A percentile compares a stretch with the other conserved stretches of the same genome.
phyloP scores from a whole-genome alignment of 2,888 invertebrate species.

The Pseudanteris insignis region DNA sequence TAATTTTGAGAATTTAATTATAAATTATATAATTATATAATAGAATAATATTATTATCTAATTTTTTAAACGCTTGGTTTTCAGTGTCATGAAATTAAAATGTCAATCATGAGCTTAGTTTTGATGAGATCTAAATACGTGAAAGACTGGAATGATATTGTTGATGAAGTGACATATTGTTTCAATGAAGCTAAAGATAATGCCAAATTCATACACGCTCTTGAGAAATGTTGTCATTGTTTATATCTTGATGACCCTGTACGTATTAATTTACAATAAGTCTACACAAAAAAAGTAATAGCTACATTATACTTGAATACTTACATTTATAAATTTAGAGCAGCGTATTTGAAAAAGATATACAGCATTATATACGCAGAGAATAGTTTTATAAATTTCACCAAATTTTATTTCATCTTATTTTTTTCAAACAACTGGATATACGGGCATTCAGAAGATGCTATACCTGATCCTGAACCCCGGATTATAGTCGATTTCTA shows the following conservation, averaged over 20 bases:
- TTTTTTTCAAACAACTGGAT: too few relatives aligned
- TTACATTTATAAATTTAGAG: too few relatives aligned
- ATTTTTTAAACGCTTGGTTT: too few relatives aligned
- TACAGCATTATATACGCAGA: neutral
- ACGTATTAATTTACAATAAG: too few relatives aligned
- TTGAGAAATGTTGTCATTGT: slow-evolving; percentile 95
- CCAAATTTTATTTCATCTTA: too few relatives aligned
- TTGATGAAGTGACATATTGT: slow-evolving; percentile 91
- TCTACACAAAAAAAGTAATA: too few relatives aligned
- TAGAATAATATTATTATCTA: slow-evolving; percentile 3
- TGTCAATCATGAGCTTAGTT: slow-evolving; percentile 80
- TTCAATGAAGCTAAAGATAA: slow-evolving; percentile 97
- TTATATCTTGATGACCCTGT: slow-evolving; percentile 93
- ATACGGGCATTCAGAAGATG: too few relatives aligned
- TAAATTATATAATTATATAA: too few relatives aligned
- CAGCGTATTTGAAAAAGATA: neutral
- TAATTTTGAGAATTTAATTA: too few relatives aligned
- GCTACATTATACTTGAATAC: too few relatives aligned
- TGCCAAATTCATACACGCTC: slow-evolving; percentile 91
- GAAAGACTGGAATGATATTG: slow-evolving; percentile 84
- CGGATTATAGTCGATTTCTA: too few relatives aligned
- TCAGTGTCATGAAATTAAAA: slow-evolving; percentile 78
- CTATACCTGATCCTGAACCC: too few relatives aligned
- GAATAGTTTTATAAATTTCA: neutral
- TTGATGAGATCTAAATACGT: slow-evolving; percentile 81